These are phyloP conservation scores for Ornithoptera alexandrae DNA, from an alignment of 2,888 invertebrate species.

Conservation along the genomic window DNA sequence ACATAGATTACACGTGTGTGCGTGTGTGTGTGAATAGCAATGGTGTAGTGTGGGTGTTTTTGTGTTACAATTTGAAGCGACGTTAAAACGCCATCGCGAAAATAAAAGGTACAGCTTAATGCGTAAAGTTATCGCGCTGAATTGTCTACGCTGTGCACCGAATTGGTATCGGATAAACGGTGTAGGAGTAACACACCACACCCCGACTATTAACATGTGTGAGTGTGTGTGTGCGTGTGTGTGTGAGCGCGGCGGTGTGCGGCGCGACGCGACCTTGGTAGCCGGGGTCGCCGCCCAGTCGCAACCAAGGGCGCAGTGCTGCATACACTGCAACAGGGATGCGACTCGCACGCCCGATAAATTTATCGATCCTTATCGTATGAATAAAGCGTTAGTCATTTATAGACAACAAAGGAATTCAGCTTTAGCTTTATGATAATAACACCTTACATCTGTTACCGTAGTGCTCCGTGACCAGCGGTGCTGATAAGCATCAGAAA, in stretches of 20 bases:
- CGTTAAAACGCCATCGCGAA: neutral
- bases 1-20: neutral
- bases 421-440: no score
- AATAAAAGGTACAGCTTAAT: neutral
- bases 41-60: no score
- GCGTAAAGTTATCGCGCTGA: constrained; percentile 17
- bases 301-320: constrained; percentile 52
- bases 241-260: constrained; percentile 25
- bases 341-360: constrained; percentile 1
- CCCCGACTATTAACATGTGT: constrained; percentile 8
- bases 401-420: no score
- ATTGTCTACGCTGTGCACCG: constrained; percentile 13
- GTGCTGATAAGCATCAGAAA: no score
- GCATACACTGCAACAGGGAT: constrained; percentile 34
- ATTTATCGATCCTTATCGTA: constrained; percentile 17
- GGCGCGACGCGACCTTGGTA: constrained; percentile 45
- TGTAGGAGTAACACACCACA: constrained; percentile 4
- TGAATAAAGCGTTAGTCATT: neutral
- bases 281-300: constrained; percentile 56
- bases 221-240: constrained; percentile 3
- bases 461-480: no score
- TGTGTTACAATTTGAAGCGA: no score
- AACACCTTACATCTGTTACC: no score
- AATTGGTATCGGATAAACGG: constrained; percentile 16
- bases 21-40: no score